phyloP scores from a whole-genome alignment of 2,113 vertebrate species.

The Pelmatolapia mariae region DNA sequence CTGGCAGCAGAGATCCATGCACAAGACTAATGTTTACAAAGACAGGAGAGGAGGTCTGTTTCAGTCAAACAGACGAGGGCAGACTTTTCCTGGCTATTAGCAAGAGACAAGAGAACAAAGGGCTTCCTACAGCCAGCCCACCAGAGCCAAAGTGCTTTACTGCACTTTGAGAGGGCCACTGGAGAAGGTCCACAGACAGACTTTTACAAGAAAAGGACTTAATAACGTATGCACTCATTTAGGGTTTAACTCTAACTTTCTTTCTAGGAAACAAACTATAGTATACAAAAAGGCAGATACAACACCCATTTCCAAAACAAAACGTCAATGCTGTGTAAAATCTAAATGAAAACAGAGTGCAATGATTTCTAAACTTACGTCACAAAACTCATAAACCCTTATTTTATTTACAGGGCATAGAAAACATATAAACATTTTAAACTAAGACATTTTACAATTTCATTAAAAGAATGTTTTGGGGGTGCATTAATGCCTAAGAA shows the following conservation, averaged over 20 bases:
- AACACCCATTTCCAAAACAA: background rate
- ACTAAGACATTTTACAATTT: background rate
- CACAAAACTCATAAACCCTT: background rate
- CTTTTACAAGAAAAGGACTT: background rate
- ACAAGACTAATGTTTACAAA: slow-evolving; percentile 55
- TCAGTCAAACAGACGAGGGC: slow-evolving; percentile 36
- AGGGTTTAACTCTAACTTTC: background rate
- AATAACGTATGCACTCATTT: background rate
- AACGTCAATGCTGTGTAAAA: background rate
- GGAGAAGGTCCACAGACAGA: slow-evolving; percentile 6
- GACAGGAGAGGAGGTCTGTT: slow-evolving; percentile 47
- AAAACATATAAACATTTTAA: background rate
- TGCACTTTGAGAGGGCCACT: background rate
- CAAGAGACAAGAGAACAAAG: slow-evolving; percentile 63
- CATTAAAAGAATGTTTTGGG: background rate
- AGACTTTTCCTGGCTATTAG: slow-evolving; percentile 57
- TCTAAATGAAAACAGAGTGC: background rate
- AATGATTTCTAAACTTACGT: background rate
- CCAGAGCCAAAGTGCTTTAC: background rate
- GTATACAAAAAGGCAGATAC: background rate
- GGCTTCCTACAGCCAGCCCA: slow-evolving; percentile 47
- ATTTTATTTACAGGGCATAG: background rate
- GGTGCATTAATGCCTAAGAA: background rate
- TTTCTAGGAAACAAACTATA: background rate
- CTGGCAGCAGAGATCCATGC: slow-evolving; percentile 30